phyloP scores from a whole-genome alignment of 2,113 vertebrate genomes.

The Probosciger aterrimus region DNA sequence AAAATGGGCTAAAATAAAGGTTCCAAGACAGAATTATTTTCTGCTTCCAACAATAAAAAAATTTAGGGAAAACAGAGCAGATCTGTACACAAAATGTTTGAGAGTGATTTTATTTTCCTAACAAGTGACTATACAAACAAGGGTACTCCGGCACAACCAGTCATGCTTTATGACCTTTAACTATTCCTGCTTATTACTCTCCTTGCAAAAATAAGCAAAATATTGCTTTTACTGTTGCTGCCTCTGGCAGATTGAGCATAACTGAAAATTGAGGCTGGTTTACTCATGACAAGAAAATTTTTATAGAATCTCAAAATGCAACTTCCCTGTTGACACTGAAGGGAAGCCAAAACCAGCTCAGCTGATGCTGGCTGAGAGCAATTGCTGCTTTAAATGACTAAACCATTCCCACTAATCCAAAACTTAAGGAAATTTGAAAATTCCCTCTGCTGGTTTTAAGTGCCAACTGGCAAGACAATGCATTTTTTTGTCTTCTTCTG shows the following conservation, averaged over 20 bases:
- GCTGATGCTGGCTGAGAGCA: not conserved
- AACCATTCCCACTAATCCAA: not conserved
- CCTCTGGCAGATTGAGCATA: not conserved
- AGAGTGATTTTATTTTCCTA: not conserved
- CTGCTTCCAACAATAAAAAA: not conserved
- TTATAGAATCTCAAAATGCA: not conserved
- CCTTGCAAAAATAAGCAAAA: not conserved
- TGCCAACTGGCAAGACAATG: not conserved
- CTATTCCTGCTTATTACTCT: not conserved
- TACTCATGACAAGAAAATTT: not conserved
- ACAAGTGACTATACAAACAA: not conserved
- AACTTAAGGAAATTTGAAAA: not conserved
- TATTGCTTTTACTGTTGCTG: not conserved
- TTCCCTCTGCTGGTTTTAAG: not conserved
- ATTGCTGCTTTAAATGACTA: not conserved
- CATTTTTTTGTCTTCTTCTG: not conserved
- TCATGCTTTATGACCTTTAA: not conserved
- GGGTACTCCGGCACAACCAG: not conserved
- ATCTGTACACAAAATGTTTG: not conserved
- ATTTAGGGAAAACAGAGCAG: not conserved
- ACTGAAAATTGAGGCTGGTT: not conserved
- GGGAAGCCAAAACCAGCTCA: not conserved
- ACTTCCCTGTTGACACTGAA: not conserved
- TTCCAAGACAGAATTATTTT: not conserved
- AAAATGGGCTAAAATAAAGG: not conserved